Evolutionary conservation across 2,888 invertebrate species (phyloP), one percentile per base, ranked within the genome.

Genomic region (Ectropis crepuscularia): DNA sequence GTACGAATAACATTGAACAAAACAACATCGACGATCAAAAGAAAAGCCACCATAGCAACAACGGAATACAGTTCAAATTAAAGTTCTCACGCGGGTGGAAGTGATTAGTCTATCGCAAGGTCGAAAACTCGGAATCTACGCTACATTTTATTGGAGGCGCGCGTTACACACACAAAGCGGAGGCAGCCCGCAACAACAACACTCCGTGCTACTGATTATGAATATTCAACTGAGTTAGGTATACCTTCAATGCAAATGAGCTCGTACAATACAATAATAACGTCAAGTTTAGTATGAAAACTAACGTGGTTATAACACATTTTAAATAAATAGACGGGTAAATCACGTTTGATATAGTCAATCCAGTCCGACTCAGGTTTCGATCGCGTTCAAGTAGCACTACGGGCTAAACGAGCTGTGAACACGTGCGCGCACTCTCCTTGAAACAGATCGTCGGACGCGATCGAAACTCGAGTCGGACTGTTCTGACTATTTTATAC

Each of bases 91-190:
- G 58, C 38, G 45, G 61, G 70, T 69, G 69, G 73, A 73, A 75
- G 75, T 71, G 71, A 77, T 79, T 79, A 78, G 75, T 71, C 74
- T 77, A 80, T 79, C 73, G 63, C 82, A 83, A 84, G 82, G 84
- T 73, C 80, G 77, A 73, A 74, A 77, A 74, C 77, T 77, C 72
- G 75, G 77, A 78, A 77, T 75, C 75, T 69, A 70, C 74, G 76
- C 60, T 73, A 72, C 70, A 76, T 68, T 73, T 72, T 65, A 74
- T 72, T 74, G 50, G 69, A 66, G 50, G 46, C 38, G 28, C 57
- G 60, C 54, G 49, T 43, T 58, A 36, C 47, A 54, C 43, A 48
- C 41, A 48, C 39, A 42, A 38, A 10, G 54, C 47, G 9, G 41
- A 39, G 12, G 43, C 37, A 9, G 54, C 49, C 47, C 38, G 53